Conservation (phyloP, 2,888 invertebrate species). For the Lithophane socia region DNA sequence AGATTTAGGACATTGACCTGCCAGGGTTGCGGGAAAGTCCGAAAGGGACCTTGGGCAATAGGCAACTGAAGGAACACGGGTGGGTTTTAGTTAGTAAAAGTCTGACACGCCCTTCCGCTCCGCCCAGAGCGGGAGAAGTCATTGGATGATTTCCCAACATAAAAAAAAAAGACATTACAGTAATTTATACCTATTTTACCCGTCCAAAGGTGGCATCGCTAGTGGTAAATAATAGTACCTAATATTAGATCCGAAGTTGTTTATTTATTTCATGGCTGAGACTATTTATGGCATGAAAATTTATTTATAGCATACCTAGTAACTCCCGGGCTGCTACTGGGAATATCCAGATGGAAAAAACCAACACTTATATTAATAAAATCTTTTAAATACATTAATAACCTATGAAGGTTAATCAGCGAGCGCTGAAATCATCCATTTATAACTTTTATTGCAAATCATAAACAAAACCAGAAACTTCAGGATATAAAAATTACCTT, state of each 20-base stretch:
- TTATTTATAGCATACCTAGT: not conserved
- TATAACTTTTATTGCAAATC: constrained; percentile 31
- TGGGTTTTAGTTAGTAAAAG: too few species aligned
- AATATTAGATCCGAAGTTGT: not conserved
- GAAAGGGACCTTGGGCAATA: too few species aligned
- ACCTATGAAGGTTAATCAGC: constrained; percentile 32
- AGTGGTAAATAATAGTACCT: not conserved
- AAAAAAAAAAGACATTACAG: too few species aligned
- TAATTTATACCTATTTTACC: not conserved
- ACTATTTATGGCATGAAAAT: not conserved
- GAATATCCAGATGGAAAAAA: not conserved
- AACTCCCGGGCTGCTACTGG: not conserved
- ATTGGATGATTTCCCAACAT: too few species aligned
- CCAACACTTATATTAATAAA: constrained; percentile 7
- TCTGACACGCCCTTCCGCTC: too few species aligned
- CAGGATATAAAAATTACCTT: constrained; percentile 28
- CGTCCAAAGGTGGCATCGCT: not conserved
- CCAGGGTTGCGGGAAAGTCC: too few species aligned
- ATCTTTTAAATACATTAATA: constrained; percentile 9
- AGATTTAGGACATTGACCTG: not conserved
- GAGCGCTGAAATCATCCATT: constrained; percentile 15
- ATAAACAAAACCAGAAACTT: constrained; percentile 20
- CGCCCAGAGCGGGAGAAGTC: too few species aligned
- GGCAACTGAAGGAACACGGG: too few species aligned
- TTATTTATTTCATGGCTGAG: not conserved